phyloP scores from a whole-genome alignment of 2,888 invertebrate genomes.

The Anagyrus pseudococci region DNA sequence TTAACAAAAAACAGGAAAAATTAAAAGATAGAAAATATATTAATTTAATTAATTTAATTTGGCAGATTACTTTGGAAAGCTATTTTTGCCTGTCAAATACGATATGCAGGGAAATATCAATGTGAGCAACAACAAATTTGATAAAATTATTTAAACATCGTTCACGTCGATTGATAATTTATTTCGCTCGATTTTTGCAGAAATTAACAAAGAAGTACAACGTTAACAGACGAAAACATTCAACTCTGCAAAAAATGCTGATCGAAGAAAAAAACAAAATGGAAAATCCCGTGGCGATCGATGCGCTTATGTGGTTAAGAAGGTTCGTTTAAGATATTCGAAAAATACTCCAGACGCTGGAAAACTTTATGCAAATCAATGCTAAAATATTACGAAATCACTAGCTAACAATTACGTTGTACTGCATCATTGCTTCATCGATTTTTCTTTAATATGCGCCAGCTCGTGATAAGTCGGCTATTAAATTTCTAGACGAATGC shows the following conservation, averaged over 20 bases:
- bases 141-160: neutral
- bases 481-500: no score
- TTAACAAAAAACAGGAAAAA: no score
- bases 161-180: no score
- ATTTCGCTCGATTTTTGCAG: constrained; percentile 60
- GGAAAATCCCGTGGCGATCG: constrained; percentile 64
- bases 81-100: constrained; percentile 75
- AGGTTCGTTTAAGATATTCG: constrained; percentile 69
- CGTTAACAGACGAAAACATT: constrained; percentile 64
- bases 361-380: no score
- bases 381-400: no score
- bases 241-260: constrained; percentile 75
- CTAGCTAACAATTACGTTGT: no score
- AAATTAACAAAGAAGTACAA: constrained; percentile 69
- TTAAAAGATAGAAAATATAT: no score
- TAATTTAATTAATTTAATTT: neutral
- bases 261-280: constrained; percentile 67
- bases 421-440: no score
- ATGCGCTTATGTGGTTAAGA: constrained; percentile 78
- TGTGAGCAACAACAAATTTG: constrained; percentile 62
- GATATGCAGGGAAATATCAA: constrained; percentile 81
- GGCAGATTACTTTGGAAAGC: constrained; percentile 75
- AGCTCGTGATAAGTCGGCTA: no score
- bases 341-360: no score
- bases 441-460: no score